A percentile compares a stretch with the other conserved stretches of the same genome.
These are phyloP conservation scores for Pogonognathellus flavescens DNA, from an alignment of 1,140 invertebrate species.

Conservation along the genomic window DNA sequence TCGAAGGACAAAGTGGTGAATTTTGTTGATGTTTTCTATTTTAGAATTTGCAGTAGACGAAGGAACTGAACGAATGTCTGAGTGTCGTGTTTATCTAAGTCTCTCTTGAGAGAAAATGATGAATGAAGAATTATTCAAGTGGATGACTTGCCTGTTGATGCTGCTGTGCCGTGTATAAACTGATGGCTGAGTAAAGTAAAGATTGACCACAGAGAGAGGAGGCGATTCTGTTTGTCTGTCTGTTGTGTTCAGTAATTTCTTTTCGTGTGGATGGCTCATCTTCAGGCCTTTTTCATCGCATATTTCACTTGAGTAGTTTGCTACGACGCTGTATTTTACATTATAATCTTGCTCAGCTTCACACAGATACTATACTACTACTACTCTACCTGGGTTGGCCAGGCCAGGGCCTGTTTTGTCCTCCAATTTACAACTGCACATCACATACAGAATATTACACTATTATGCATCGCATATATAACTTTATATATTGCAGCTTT, in stretches of 20 bases:
- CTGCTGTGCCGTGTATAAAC: background rate
- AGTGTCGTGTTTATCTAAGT: constrained; percentile 13
- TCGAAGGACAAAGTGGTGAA: background rate
- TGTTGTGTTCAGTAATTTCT: constrained; percentile 40
- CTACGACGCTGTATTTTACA: constrained; percentile 19
- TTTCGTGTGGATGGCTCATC: constrained; percentile 52
- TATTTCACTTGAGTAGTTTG: constrained; percentile 55
- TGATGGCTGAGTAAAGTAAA: constrained; percentile 12
- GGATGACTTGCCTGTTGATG: constrained; percentile 19
- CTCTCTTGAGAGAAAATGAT: constrained; percentile 36
- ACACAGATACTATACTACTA: background rate
- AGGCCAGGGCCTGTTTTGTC: constrained; percentile 23
- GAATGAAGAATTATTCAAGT: constrained; percentile 14
- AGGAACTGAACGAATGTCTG: background rate
- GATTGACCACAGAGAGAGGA: constrained; percentile 23
- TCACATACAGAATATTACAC: too few species aligned
- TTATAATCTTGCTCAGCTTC: constrained; percentile 17
- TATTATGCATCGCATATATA: too few species aligned
- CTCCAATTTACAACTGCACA: too few species aligned
- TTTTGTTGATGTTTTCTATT: background rate
- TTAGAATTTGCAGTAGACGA: background rate
- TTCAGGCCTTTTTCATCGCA: constrained; percentile 60
- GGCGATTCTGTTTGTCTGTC: constrained; percentile 18
- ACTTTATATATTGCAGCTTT: too few species aligned
- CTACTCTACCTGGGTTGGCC: constrained; percentile 21